Base-by-base conservation (phyloP, 2,113 vertebrate species). In the Phalacrocorax pelagicus region DNA sequence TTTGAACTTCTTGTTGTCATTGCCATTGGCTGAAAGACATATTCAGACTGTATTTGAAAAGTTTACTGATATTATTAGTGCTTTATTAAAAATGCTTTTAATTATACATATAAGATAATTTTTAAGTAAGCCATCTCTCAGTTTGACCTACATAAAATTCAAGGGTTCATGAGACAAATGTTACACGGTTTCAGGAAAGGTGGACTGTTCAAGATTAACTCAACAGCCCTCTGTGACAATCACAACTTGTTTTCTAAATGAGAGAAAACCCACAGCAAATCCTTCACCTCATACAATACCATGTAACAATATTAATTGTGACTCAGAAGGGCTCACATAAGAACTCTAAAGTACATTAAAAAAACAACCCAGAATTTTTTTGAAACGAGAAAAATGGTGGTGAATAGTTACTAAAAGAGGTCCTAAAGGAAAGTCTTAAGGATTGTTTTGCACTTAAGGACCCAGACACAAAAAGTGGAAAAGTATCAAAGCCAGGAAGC, bases 1-100 rank as follows among this genome's bases (percentile, higher is more conserved):
- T 98, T 98, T 98, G 92, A 99, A 98, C 97, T 99, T 99, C 98
- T 99, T 99, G 97, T 98, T 99, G 95, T 99, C 99, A 86, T 99
- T 99, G 96, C 99, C 99, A 95, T 99, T 99, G 75, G 99, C 99
- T 98, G 98, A 97, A 97, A 98, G 42, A 99, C 74, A 98, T 88
- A 94, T 94, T 95, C 66, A 96, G 86, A 95, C 74, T 51, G 34
- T 12, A 96, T 97, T 75, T 96, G 38, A 94, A 88, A 83, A 92
- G 88, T 62, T 92, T 62, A 92, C 51, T 58, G 54, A 20, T 49
- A 67, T 18, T 78, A 47, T 6, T 58, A 63, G 30, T 19, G 10
- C 42, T 86, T 27, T 51, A 52, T 54, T 81, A 5, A 40, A 90
- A 82, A 70, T 17, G 9, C 0, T 58, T 87, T 87, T 30, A 32